These are phyloP conservation scores for Caenorhabditis uteleia DNA, from an alignment of 2,888 invertebrate genomes.

Conservation along the genomic window DNA sequence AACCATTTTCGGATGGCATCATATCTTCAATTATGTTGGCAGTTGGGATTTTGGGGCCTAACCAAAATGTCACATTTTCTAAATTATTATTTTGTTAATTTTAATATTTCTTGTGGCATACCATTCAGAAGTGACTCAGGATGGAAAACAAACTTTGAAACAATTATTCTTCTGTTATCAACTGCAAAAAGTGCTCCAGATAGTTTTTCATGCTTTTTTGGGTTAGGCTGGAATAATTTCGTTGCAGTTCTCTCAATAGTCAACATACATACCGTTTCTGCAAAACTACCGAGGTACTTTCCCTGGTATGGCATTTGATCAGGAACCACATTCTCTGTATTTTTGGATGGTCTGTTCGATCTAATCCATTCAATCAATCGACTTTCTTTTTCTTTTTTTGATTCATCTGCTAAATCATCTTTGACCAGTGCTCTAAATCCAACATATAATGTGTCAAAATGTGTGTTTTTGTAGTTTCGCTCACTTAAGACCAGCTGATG, in stretches of 20 bases:
- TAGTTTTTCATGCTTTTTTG: slow-evolving; percentile 41
- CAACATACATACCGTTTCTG: slow-evolving; percentile 44
- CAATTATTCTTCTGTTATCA: slow-evolving; percentile 60
- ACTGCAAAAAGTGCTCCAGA: slow-evolving; percentile 66
- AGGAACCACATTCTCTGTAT: slow-evolving; percentile 28
- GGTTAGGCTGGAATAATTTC: slow-evolving; percentile 14
- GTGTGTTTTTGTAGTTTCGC: not conserved
- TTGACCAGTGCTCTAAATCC: not conserved
- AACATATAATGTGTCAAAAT: too few relatives aligned
- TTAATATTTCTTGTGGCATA: too few relatives aligned
- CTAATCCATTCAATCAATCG: slow-evolving; percentile 66
- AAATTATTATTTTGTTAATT: slow-evolving; percentile 13
- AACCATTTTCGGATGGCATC: slow-evolving; percentile 66
- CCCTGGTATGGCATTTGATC: slow-evolving; percentile 68
- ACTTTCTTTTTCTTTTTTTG: slow-evolving; percentile 57
- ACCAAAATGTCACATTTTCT: slow-evolving; percentile 70
- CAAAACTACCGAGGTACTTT: slow-evolving; percentile 65
- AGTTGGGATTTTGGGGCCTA: slow-evolving; percentile 60
- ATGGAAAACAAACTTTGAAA: slow-evolving; percentile 68
- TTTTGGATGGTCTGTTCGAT: slow-evolving; percentile 57
- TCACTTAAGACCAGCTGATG: slow-evolving; percentile 52
- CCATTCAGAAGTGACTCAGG: slow-evolving; percentile 55
- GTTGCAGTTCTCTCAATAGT: not conserved
- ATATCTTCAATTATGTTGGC: slow-evolving; percentile 56
- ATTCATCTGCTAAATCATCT: slow-evolving; percentile 37